Percentiles rank a stretch among this genome's conserved stretches.
These are phyloP conservation scores for Turnix velox DNA, from an alignment of 2,113 vertebrate species.

Conservation along the genomic window DNA sequence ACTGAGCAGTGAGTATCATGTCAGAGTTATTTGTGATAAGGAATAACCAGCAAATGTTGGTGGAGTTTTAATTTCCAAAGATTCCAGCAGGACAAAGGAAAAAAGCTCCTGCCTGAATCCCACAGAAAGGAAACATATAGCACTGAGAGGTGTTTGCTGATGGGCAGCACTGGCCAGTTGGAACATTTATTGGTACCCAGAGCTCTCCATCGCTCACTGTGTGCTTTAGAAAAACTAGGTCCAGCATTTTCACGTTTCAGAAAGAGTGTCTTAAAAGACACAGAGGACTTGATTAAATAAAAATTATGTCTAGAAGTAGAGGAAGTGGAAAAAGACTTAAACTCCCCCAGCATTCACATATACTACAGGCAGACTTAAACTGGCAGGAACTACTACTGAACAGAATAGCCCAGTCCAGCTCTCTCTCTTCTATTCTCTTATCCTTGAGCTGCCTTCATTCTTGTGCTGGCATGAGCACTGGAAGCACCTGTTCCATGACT, in stretches of 20 bases:
- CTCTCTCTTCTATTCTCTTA: not conserved
- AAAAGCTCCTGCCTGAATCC: not conserved
- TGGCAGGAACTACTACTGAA: not conserved
- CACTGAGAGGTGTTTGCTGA: not conserved
- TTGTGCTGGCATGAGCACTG: not conserved
- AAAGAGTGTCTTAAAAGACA: not conserved
- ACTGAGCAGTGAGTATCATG: not conserved
- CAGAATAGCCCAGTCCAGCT: not conserved
- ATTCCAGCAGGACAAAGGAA: not conserved
- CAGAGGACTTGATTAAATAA: not conserved
- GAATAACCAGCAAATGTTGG: not conserved
- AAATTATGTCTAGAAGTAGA: not conserved
- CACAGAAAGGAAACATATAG: conserved; percentile 24
- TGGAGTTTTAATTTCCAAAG: not conserved
- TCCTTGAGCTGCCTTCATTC: not conserved
- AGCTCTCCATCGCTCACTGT: not conserved
- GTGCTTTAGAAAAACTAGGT: not conserved
- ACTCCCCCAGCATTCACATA: not conserved
- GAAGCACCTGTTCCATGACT: not conserved
- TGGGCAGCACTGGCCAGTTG: conserved; percentile 21
- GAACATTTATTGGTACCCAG: not conserved
- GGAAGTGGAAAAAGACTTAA: not conserved
- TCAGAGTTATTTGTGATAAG: not conserved
- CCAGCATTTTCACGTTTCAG: not conserved
- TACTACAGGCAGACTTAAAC: not conserved